Evolutionary conservation across 2,797 vertebrate species (phyloP), one percentile per base, ranked within the genome.

Genomic region (Gymnothorax javanicus): DNA sequence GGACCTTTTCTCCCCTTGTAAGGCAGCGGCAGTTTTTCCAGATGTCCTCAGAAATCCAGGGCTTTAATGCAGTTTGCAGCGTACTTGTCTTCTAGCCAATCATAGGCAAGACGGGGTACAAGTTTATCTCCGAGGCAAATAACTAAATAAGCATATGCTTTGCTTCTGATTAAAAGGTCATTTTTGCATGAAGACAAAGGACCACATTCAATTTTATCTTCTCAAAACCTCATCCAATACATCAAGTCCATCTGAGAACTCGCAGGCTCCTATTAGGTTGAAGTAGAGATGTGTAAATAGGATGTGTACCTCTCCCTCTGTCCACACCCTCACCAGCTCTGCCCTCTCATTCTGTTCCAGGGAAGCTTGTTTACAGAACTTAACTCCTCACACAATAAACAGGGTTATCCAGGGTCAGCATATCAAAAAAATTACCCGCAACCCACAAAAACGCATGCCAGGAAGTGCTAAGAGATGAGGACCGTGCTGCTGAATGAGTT

Each of bases 1-100:
- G 57, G 9, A 52, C 50, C 12, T 13, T 67, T 52, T 4, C 54
- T 62, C 69, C 23, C 62, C 17, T 54, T 17, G 12, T 5, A 64
- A 52, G 12, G 20, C 60, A 17, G 3, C 23, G 33, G 60, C 60
- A 7, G 27, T 84, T 85, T 85, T 69, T 54, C 62, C 84, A 85
- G 84, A 85, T 56, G 62, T 56, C 43, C n/a, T 75, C 43, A n/a
- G 50, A 54, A 54, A 52, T 67, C 4, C 50, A 3, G 88, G 87
- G 62, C 71, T 64, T 86, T 71, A 82, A 87, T 83, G 75, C 52
- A 86, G 79, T 87, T 77, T 88, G 87, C 85, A 86, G 57, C 85
- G 87, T 52, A 86, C 57, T 33, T 85, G 12, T 7, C 13, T 52
- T 8, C 43, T 43, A 13, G 12, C 9, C 25, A 15, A 27, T 43